Percentiles rank a stretch among this genome's conserved stretches.
Evolutionary conservation across 2,797 vertebrate species (phyloP).

Genomic region (Acestrorhynchus altus): DNA sequence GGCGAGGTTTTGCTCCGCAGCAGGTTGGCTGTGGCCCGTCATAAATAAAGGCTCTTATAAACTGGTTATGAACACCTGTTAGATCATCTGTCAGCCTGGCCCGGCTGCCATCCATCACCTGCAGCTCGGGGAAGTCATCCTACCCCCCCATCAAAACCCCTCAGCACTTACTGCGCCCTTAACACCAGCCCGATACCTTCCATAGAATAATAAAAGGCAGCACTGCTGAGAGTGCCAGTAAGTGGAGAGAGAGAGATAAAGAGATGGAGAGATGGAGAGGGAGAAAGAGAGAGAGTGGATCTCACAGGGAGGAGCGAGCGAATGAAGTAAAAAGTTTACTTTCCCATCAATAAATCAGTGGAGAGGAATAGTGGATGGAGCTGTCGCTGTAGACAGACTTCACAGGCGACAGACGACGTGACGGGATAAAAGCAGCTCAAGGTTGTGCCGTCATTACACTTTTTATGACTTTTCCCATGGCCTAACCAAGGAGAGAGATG

Average conservation of each 20-base stretch:
- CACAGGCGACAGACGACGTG: slow-evolving; percentile 78
- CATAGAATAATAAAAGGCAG: slow-evolving; percentile 36
- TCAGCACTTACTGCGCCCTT: slow-evolving; percentile 84
- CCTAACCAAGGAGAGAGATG: slow-evolving; percentile 42
- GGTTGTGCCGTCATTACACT: slow-evolving; percentile 85
- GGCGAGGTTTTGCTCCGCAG: slow-evolving; percentile 87
- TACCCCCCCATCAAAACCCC: slow-evolving; percentile 67
- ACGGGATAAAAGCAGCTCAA: slow-evolving; percentile 83
- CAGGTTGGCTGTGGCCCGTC: slow-evolving; percentile 87
- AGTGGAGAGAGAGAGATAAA: slow-evolving; percentile 2
- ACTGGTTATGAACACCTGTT: slow-evolving; percentile 97
- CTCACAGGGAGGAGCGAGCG: slow-evolving; percentile 81
- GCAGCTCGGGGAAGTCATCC: slow-evolving; percentile 86
- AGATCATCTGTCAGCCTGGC: slow-evolving; percentile 92
- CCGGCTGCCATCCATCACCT: slow-evolving; percentile 96
- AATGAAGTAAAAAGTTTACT: slow-evolving; percentile 89
- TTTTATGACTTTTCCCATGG: slow-evolving; percentile 57
- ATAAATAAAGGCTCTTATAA: slow-evolving; percentile 97
- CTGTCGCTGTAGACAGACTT: slow-evolving; percentile 78
- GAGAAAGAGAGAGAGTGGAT: slow-evolving; percentile 26
- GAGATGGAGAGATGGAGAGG: slow-evolving; percentile 16
- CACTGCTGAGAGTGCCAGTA: slow-evolving; percentile 18
- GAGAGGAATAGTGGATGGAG: slow-evolving; percentile 76
- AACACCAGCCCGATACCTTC: slow-evolving; percentile 64
- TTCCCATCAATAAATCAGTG: slow-evolving; percentile 85